Conservation (phyloP, 2,113 vertebrate genomes). For the Cathartes aura region DNA sequence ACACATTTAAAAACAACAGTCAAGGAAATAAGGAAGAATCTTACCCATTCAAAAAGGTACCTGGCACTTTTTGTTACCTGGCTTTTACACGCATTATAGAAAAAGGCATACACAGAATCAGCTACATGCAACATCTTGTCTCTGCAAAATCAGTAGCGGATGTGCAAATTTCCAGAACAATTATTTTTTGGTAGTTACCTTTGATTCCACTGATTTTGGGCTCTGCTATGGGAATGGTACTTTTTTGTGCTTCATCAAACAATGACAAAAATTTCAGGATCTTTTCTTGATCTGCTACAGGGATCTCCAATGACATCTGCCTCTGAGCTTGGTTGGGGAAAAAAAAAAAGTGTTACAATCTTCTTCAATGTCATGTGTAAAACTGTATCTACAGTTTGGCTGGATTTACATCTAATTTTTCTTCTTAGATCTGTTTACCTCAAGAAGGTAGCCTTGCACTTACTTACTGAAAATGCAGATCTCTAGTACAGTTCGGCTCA, state of each 20-base stretch:
- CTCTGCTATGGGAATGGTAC: background rate
- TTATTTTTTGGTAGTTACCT: background rate
- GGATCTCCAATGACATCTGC: background rate
- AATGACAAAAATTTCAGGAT: conserved; percentile 5
- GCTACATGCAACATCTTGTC: too few relatives aligned
- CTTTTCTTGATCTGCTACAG: background rate
- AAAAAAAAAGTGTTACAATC: background rate
- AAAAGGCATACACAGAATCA: background rate
- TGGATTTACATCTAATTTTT: background rate
- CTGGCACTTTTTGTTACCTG: background rate
- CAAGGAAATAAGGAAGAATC: background rate
- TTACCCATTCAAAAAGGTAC: background rate
- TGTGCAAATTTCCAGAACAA: background rate
- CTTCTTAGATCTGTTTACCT: background rate
- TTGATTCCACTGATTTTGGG: background rate
- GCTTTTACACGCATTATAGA: background rate
- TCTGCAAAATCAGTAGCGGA: background rate
- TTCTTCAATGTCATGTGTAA: background rate
- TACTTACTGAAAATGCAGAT: background rate
- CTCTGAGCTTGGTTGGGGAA: background rate
- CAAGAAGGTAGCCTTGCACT: background rate
- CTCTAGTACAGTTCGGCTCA: background rate
- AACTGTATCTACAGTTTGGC: background rate
- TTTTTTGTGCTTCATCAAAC: conserved; percentile 4
- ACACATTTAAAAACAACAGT: background rate